phyloP scores from a whole-genome alignment of 2,888 invertebrate genomes.

The Trissolcus japonicus region DNA sequence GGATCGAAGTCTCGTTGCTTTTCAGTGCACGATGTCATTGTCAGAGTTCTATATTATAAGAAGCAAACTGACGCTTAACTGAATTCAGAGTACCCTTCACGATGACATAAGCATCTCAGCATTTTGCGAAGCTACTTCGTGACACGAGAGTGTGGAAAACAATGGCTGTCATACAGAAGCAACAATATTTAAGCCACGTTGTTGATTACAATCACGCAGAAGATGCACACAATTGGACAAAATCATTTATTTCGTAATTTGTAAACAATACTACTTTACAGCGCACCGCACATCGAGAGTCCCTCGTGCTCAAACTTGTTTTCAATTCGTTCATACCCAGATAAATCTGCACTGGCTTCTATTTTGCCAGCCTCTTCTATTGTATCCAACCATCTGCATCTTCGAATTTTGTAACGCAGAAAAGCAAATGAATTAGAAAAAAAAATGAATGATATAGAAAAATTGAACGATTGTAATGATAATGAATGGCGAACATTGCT shows the following conservation, averaged over 20 bases:
- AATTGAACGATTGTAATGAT: neutral
- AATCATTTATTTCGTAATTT: conserved; percentile 36
- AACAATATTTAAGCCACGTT: conserved; percentile 35
- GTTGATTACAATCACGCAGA: conserved; percentile 43
- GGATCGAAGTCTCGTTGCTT: conserved; percentile 18
- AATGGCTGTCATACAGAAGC: conserved; percentile 45
- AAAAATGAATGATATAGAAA: neutral
- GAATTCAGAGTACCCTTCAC: conserved; percentile 38
- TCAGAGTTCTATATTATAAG: conserved; percentile 27
- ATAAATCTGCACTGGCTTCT: too few relatives aligned
- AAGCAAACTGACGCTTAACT: conserved; percentile 30
- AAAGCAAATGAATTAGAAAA: too few relatives aligned
- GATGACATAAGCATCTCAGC: conserved; percentile 49
- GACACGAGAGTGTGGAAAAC: conserved; percentile 47
- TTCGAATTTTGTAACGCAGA: neutral
- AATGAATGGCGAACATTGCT: too few relatives aligned
- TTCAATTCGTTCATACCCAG: neutral
- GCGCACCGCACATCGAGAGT: neutral
- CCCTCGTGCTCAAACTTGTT: too few relatives aligned
- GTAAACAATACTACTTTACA: conserved; percentile 33
- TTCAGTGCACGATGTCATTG: conserved; percentile 36
- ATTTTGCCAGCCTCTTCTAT: too few relatives aligned
- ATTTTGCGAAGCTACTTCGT: conserved; percentile 42
- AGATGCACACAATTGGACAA: conserved; percentile 23
- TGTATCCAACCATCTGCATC: neutral